Percentiles rank a stretch among this genome's conserved stretches.
These are phyloP conservation scores for Avahi laniger DNA, from an alignment of 2,797 vertebrate genomes.

Conservation along the genomic window DNA sequence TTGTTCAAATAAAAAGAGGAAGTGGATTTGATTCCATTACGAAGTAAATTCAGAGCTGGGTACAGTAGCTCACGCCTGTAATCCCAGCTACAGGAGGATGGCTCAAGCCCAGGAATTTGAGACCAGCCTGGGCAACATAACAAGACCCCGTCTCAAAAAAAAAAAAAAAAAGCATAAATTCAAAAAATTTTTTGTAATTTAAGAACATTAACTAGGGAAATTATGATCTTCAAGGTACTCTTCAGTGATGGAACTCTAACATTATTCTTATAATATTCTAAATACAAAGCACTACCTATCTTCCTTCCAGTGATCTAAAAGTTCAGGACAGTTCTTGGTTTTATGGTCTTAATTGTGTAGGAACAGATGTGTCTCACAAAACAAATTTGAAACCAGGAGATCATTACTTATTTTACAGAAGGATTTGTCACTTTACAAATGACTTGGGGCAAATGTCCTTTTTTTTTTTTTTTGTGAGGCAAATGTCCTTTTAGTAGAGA, in stretches of 20 bases:
- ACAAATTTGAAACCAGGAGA: background rate
- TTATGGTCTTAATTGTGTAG: background rate
- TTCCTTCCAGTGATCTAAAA: background rate
- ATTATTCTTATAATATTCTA: background rate
- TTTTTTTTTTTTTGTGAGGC: no score
- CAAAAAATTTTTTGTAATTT: background rate
- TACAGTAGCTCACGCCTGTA: background rate
- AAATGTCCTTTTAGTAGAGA: background rate
- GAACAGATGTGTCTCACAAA: background rate
- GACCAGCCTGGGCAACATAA: background rate
- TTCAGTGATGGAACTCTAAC: slow-evolving; percentile 8
- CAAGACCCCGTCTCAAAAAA: background rate
- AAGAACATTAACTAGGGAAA: slow-evolving; percentile 27
- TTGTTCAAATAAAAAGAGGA: background rate
- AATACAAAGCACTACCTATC: background rate
- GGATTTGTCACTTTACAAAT: background rate
- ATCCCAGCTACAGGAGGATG: background rate
- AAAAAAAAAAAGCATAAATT: background rate
- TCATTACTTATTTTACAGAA: background rate
- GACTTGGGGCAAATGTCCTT: background rate
- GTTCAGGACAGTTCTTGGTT: background rate
- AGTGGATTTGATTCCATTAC: background rate
- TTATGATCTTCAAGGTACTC: background rate
- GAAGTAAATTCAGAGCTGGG: slow-evolving; percentile 24
- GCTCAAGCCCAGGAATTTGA: background rate